These are phyloP conservation scores for Gadopsis bispinosus DNA, from an alignment of 2,797 vertebrate species.

Conservation along the genomic window DNA sequence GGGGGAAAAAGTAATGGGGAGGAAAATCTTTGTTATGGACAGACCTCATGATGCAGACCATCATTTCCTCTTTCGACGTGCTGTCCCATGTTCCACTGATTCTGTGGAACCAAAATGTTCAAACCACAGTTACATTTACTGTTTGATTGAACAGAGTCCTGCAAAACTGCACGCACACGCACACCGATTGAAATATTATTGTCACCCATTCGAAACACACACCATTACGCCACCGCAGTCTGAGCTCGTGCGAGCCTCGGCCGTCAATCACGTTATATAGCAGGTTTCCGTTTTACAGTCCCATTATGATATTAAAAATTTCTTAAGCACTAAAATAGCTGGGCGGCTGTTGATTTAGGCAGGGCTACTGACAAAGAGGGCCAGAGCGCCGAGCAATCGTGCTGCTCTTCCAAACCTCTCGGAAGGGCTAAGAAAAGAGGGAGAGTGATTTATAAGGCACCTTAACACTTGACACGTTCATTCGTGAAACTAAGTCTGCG, in stretches of 20 bases:
- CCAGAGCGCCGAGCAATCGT: slow-evolving; percentile 66
- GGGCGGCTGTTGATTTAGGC: slow-evolving; percentile 74
- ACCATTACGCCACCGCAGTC: slow-evolving; percentile 47
- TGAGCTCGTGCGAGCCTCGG: slow-evolving; percentile 33
- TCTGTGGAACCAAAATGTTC: slow-evolving; percentile 53
- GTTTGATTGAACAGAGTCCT: slow-evolving; percentile 58
- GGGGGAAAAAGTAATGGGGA: slow-evolving; percentile 59
- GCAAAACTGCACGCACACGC: slow-evolving; percentile 35
- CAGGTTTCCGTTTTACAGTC: slow-evolving; percentile 70
- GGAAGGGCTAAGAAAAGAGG: slow-evolving; percentile 47
- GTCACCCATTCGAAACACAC: slow-evolving; percentile 59
- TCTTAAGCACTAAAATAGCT: slow-evolving; percentile 66
- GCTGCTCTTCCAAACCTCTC: slow-evolving; percentile 61
- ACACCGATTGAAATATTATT: slow-evolving; percentile 49
- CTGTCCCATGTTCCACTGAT: slow-evolving; percentile 54
- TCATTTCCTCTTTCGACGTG: slow-evolving; percentile 52
- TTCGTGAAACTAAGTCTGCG: slow-evolving; percentile 77
- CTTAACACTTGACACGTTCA: slow-evolving; percentile 78
- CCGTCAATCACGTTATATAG: slow-evolving; percentile 69
- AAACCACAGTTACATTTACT: slow-evolving; percentile 61
- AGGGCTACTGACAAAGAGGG: slow-evolving; percentile 50
- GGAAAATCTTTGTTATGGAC: slow-evolving; percentile 75
- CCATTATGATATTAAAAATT: slow-evolving; percentile 70
- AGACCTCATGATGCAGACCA: slow-evolving; percentile 50
- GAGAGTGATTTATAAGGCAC: slow-evolving; percentile 76